Base-by-base conservation (phyloP, 37 sponge, comb jelly and placozoan species). In the Lycopodina hypogea region DNA sequence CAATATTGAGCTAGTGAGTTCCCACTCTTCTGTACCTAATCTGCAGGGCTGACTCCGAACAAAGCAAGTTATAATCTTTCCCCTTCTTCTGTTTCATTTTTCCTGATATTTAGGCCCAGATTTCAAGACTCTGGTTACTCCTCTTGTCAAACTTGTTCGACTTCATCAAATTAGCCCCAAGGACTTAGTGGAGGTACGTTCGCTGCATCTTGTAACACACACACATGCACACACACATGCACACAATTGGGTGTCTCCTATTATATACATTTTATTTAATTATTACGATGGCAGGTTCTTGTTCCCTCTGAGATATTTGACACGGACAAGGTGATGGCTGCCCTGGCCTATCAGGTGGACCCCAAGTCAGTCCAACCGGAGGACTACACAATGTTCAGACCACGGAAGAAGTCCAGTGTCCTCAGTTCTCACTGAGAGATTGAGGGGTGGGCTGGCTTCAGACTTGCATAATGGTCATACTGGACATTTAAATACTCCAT, bases 281-380 rank as follows among this genome's bases (percentile, higher is more conserved):
- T 53, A 12, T 12, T 53, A 12, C 17, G 55, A 19, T 53, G 12
- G 12, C 84, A 93, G 96, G 59, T 84, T n/a, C 79, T 94, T n/a
- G 93, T 90, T 4, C 95, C 95, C 23, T 79, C 88, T 36, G 89
- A 83, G 15, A 75, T 94, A 36, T 90, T 97, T 59, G 84, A 89
- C 28, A 90, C 70, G 42, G 95, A 92, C 72, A 84, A 84, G 39
- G 80, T 94, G 36, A 97, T 97, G 90, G 78, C 90, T 21, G 98
- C 98, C 6, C 78, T 97, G 72, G 98, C 98, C 34, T 97, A 86
- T 75, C 98, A 97, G 67, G 90, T 90, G 36, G 98, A 97, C 74
- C 98, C 98, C 23, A 52, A 75, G 67, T 90, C 94, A 11, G 89
- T 96, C 52, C 86, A 93, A 70, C 65, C 51, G 39, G 73, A 68